Evolutionary conservation across 2,888 invertebrate genomes (phyloP).

Genomic region (Mimas tiliae): DNA sequence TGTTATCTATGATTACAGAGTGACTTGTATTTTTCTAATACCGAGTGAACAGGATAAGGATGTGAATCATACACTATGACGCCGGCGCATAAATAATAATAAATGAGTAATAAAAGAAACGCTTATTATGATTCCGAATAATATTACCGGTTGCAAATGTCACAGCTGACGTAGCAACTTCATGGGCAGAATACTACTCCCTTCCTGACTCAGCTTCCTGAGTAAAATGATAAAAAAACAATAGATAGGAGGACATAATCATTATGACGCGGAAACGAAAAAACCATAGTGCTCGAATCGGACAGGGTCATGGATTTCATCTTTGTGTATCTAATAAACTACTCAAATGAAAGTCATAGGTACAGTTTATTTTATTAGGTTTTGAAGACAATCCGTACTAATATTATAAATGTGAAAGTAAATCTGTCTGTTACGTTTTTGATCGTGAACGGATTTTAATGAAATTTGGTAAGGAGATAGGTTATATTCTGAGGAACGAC

Average conservation of each 20-base stretch:
- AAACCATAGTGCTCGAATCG: too few species aligned
- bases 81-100: conserved; percentile 39
- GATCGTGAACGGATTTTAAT: too few species aligned
- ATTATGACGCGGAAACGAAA: background rate
- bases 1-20: conserved; percentile 1
- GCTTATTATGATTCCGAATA: background rate
- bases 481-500: too few species aligned
- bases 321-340: too few species aligned
- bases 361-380: too few species aligned
- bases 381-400: too few species aligned
- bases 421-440: too few species aligned
- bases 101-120: conserved; percentile 24
- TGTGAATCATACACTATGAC: conserved; percentile 37
- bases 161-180: background rate
- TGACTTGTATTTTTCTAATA: background rate
- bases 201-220: background rate
- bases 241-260: background rate
- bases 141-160: background rate
- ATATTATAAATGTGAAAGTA: too few species aligned
- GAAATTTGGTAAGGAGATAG: too few species aligned
- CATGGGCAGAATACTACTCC: background rate
- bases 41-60: conserved; percentile 31
- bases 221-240: background rate
- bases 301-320: too few species aligned
- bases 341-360: too few species aligned